A percentile compares a stretch with the other conserved stretches of the same genome.
These are phyloP conservation scores for Zapornia atra DNA, from an alignment of 2,113 vertebrate genomes.

Conservation along the genomic window DNA sequence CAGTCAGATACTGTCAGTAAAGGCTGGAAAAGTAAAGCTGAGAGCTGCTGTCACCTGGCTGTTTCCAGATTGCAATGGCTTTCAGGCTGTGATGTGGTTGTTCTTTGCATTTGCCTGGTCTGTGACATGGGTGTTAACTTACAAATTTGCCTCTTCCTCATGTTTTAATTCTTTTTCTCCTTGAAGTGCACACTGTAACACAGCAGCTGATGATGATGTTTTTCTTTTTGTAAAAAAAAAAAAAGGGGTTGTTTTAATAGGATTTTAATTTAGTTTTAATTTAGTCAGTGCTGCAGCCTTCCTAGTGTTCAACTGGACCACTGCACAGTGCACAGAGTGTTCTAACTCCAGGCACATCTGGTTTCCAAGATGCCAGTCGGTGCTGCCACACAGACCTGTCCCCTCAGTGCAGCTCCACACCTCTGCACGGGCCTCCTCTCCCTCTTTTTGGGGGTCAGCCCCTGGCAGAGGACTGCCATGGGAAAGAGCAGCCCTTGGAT, in stretches of 20 bases:
- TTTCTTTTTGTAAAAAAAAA: neutral
- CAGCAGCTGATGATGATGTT: neutral
- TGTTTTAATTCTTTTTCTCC: too few relatives aligned
- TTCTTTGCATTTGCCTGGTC: neutral
- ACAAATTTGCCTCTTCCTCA: neutral
- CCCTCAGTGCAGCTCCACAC: neutral
- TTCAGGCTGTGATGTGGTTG: neutral
- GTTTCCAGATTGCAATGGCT: neutral
- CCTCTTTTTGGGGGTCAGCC: neutral
- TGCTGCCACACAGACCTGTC: neutral
- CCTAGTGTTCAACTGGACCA: neutral
- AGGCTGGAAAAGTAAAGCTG: neutral
- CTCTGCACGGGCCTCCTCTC: neutral
- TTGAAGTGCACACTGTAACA: neutral
- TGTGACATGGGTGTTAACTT: neutral
- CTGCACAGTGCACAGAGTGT: neutral
- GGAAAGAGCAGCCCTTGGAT: neutral
- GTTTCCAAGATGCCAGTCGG: neutral
- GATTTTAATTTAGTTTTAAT: too few relatives aligned
- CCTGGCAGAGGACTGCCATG: neutral
- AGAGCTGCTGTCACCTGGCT: neutral
- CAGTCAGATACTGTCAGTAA: neutral
- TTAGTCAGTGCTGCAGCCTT: neutral
- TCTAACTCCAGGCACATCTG: too few relatives aligned
- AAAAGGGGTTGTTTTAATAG: neutral